These are phyloP conservation scores for Ursus arctos DNA, from an alignment of 2,113 vertebrate species.

Conservation along the genomic window DNA sequence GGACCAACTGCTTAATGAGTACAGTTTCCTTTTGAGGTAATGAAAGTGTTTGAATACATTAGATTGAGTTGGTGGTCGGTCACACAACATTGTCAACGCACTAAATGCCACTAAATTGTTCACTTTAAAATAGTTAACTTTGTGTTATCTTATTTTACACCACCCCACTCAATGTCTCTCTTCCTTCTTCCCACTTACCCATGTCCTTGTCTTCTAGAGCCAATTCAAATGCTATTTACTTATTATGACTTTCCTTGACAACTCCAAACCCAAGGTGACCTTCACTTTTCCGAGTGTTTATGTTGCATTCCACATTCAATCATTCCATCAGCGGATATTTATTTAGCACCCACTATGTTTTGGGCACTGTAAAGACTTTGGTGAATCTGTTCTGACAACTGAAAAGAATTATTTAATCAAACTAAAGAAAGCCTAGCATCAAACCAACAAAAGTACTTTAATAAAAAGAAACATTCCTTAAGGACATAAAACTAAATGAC, in stretches of 20 bases:
- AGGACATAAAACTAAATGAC: neutral
- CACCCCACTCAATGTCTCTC: neutral
- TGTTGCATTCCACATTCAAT: neutral
- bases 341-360: neutral
- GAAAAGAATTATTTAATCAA: neutral
- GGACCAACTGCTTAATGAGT: neutral
- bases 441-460: neutral
- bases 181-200: neutral
- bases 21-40: neutral
- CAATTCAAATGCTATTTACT: neutral
- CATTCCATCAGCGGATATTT: neutral
- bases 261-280: neutral
- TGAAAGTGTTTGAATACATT: neutral
- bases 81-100: neutral
- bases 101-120: neutral
- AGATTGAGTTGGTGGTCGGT: neutral
- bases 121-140: constrained; percentile 11
- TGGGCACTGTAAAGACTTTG: neutral
- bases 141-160: neutral
- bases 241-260: neutral
- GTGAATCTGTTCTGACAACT: neutral
- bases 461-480: neutral
- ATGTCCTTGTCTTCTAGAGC: neutral
- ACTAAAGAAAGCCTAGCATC: neutral
- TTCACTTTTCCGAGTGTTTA: neutral